Percentiles rank a stretch among this genome's conserved stretches.
phyloP scores from a whole-genome alignment of 2,113 vertebrate genomes.

The Ailuropoda melanoleuca region DNA sequence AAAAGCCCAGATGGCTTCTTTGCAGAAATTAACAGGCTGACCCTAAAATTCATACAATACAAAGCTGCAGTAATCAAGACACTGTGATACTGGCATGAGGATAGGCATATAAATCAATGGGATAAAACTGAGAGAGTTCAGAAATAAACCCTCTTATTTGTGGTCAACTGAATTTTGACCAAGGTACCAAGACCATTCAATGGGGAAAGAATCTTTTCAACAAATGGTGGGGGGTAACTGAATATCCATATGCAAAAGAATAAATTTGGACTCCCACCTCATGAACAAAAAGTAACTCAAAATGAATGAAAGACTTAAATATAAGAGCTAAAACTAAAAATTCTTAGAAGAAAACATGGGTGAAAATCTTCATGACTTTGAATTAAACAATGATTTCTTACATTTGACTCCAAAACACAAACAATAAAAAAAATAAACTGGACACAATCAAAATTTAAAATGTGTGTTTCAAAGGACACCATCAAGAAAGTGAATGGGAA shows the following conservation, averaged over 20 bases:
- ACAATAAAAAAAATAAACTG: not conserved
- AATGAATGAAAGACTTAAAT: not conserved
- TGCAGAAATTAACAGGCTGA: not conserved
- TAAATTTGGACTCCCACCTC: not conserved
- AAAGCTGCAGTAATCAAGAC: not conserved
- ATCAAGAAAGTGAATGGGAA: not conserved
- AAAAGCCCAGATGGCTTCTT: not conserved
- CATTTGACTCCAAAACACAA: not conserved
- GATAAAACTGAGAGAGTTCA: not conserved
- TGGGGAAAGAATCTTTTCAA: not conserved
- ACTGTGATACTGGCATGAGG: not conserved
- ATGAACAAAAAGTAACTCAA: not conserved
- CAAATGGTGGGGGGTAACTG: not conserved
- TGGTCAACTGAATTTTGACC: not conserved
- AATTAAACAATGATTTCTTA: not conserved
- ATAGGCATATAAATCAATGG: not conserved
- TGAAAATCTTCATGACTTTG: not conserved
- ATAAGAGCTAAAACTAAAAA: not conserved
- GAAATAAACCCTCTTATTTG: not conserved
- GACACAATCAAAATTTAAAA: not conserved
- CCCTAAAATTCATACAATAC: conserved; percentile 1
- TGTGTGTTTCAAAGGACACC: not conserved
- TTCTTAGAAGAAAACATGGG: not conserved
- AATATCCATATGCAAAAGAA: not conserved
- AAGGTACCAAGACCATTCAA: not conserved